Evolutionary conservation across 2,797 vertebrate species (phyloP), one percentile per base, ranked within the genome.

Genomic region (Mormyrus hasselquistii): DNA sequence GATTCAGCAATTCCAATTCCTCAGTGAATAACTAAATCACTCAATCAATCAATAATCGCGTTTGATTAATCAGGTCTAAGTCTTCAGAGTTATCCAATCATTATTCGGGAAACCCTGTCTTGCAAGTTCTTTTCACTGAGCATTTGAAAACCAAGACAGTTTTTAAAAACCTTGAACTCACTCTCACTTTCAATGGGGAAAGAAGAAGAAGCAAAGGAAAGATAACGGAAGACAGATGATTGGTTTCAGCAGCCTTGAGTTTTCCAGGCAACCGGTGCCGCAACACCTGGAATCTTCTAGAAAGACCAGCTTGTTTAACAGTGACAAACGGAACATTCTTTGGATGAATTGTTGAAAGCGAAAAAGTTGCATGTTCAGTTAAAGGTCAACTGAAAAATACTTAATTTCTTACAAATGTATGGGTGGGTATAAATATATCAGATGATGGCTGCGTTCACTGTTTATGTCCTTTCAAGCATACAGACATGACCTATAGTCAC

Each of bases 251-350:
- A 57, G 53, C 22, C 82, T 41, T 41, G 88, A n/a, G 29, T 62
- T 65, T 65, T 83, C 49, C 87, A 59, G 41, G 86, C 10, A 34
- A 65, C 62, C 29, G 85, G 82, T 59, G 44, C 19, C 53, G 0
- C 76, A 8, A 82, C 12, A 90, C n/a, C 87, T 73, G 29, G 10
- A 65, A 62, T 59, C 50, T 86, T 82, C 34, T 22, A 25, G 14
- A 85, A 65, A 62, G 84, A 29, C 47, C 86, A 52, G 52, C 38
- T 87, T 12, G 22, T 59, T 10, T 84, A 65, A 59, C 22, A 65
- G 88, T 25, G 55, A 87, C 62, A 88, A 52, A 34, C 25, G n/a
- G 29, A 12, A 49, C 52, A 29, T 62, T 90, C 65, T 90, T 90
- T 84, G 84, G 85, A 85, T 49, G 8, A 87, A 47, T 29, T 73